Base-by-base conservation (phyloP, 2,888 invertebrate species). In the Malachius bipustulatus region DNA sequence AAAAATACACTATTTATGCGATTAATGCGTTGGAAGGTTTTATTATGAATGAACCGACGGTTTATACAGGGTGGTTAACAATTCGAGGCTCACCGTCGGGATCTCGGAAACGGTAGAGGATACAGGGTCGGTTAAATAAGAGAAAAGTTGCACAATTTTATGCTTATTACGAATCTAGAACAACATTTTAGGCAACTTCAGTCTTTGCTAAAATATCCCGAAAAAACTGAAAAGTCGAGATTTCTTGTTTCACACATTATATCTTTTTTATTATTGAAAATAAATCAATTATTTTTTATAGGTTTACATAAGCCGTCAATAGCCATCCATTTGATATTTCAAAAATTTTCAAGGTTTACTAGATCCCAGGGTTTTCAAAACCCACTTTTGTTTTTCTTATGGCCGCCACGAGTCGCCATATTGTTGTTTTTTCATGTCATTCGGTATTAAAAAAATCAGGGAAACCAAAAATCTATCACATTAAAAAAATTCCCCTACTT, bases 151-250 rank as follows among this genome's bases (percentile, higher is more conserved):
- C 6, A 19, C 24, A 19, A 19, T 19, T 19, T 19, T 19, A 19
- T 19, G 24, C 24, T 19, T 19, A n/a, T 19, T 19, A 19, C 6
- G 24, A 19, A 19, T 19, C n/a, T 19, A 19, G n/a, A 19, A 19
- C n/a, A n/a, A 19, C 6, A 19, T 19, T 19, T n/a, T n/a, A 8
- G 24, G n/a, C n/a, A 19, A 19, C 6, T 19, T n/a, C 6, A 19
- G 24, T 19, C 24, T 6, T 19, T 19, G n/a, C 24, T 19, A n/a
- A 19, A 19, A 19, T 19, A 6, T 19, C 24, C 24, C n/a, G 24
- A 19, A 19, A 19, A 19, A 19, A 19, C 24, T 19, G 24, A 19
- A 19, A 19, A 19, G 24, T 19, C n/a, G 24, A 6, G 24, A 8
- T 19, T 19, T 19, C n/a, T 8, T 8, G n/a, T 19, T 19, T 19